phyloP scores from a whole-genome alignment of 2,888 invertebrate species.

The Campoplex nolae region DNA sequence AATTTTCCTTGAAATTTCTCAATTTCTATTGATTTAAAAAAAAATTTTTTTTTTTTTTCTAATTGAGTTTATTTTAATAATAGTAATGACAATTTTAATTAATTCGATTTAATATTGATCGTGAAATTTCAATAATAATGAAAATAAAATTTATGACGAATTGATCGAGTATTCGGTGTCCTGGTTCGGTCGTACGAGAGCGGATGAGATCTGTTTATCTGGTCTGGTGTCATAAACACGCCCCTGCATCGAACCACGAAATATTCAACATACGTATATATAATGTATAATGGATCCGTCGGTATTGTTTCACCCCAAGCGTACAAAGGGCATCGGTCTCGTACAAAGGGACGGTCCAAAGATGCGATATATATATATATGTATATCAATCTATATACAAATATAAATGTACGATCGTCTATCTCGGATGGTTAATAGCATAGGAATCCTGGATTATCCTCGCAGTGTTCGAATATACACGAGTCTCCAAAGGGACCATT shows the following conservation, averaged over 20 bases:
- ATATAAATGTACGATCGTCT: background rate
- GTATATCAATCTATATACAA: background rate
- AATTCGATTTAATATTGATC: background rate
- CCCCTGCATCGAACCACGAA: conserved; percentile 72
- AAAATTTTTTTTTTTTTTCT: too few species aligned
- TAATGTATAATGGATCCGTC: conserved; percentile 5
- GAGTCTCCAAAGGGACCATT: conserved; percentile 49
- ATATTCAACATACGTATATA: background rate
- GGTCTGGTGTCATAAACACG: conserved; percentile 82
- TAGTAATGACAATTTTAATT: too few species aligned
- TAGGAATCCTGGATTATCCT: conserved; percentile 63
- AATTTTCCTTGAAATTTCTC: too few species aligned
- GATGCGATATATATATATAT: background rate
- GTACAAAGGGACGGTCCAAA: conserved; percentile 64
- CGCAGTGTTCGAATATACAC: conserved; percentile 57
- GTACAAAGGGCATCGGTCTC: conserved; percentile 74
- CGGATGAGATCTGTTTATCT: conserved; percentile 79
- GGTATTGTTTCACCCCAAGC: conserved; percentile 80
- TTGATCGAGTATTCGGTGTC: conserved; percentile 48
- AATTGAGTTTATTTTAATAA: too few species aligned
- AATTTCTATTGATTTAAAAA: too few species aligned
- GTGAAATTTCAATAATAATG: background rate
- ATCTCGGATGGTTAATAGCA: conserved; percentile 43
- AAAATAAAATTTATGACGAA: background rate
- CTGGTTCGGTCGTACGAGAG: conserved; percentile 60